Evolutionary conservation across 64 coral and sea anemone genomes (phyloP).

Genomic region (Stichodactyla helianthus): DNA sequence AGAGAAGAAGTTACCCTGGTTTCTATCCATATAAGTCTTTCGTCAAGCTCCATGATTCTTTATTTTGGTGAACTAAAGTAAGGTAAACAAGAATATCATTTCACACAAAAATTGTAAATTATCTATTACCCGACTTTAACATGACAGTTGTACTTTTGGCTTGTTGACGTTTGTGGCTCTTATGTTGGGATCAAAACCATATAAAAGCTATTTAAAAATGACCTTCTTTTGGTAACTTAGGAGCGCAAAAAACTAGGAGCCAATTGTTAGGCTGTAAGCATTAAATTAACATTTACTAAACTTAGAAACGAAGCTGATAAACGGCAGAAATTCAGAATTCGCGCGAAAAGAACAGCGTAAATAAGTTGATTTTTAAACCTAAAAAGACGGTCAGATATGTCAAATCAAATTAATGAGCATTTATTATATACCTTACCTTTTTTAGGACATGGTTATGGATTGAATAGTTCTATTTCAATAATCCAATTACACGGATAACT

Average conservation of each 20-base stretch:
- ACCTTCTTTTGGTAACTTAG: background rate
- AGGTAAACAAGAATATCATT: background rate
- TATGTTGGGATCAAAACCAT: background rate
- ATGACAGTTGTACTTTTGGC: background rate
- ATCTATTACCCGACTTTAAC: background rate
- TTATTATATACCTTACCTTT: conserved; percentile 12
- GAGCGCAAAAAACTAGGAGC: background rate
- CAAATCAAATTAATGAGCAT: background rate
- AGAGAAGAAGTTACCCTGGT: conserved; percentile 88
- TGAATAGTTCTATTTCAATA: conserved; percentile 12
- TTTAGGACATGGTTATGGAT: conserved; percentile 3
- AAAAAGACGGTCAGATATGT: background rate
- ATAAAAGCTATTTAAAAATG: background rate
- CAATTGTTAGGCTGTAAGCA: background rate
- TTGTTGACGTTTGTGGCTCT: background rate
- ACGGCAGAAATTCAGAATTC: conserved; percentile 28
- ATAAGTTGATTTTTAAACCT: background rate
- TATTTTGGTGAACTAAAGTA: background rate
- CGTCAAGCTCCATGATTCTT: conserved; percentile 85
- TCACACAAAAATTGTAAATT: background rate
- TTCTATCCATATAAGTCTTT: conserved; percentile 93
- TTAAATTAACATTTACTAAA: conserved; percentile 10
- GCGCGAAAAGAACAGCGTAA: conserved; percentile 25
- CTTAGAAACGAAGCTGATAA: background rate
- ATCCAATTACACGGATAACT: conserved; percentile 26